Evolutionary conservation across 2,113 vertebrate species (phyloP).

Genomic region (Prolemur simus): DNA sequence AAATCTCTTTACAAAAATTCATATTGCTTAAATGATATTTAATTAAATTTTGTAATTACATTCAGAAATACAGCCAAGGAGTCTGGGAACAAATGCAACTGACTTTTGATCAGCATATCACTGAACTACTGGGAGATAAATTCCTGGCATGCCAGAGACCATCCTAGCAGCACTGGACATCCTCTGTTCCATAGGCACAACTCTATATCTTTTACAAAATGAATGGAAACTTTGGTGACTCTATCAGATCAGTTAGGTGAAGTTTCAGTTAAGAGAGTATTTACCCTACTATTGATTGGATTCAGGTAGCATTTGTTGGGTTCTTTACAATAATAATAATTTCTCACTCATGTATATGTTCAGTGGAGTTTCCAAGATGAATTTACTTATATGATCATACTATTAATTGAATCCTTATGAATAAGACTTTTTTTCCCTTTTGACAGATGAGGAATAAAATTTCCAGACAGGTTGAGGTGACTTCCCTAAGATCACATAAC

Average conservation of each 20-base stretch:
- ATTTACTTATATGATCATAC: not conserved
- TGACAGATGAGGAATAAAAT: not conserved
- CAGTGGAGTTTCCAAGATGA: not conserved
- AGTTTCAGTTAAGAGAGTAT: not conserved
- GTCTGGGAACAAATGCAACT: not conserved
- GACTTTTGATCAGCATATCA: not conserved
- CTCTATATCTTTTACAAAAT: not conserved
- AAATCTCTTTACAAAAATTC: not conserved
- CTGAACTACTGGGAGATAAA: not conserved
- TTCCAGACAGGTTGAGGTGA: constrained; percentile 20
- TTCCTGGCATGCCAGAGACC: not conserved
- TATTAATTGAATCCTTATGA: not conserved
- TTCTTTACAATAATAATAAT: not conserved
- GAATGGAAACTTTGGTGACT: not conserved
- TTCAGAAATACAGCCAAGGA: not conserved
- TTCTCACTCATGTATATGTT: not conserved
- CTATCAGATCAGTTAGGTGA: not conserved
- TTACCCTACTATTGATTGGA: not conserved
- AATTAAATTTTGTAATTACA: not conserved
- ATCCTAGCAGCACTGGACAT: not conserved
- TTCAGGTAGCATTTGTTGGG: not conserved
- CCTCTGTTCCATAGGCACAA: not conserved
- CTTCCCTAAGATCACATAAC: not conserved
- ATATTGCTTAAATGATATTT: not conserved
- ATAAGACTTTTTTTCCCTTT: not conserved